Base-by-base conservation (phyloP, 2,888 invertebrate genomes). In the Antheraea assamensis region DNA sequence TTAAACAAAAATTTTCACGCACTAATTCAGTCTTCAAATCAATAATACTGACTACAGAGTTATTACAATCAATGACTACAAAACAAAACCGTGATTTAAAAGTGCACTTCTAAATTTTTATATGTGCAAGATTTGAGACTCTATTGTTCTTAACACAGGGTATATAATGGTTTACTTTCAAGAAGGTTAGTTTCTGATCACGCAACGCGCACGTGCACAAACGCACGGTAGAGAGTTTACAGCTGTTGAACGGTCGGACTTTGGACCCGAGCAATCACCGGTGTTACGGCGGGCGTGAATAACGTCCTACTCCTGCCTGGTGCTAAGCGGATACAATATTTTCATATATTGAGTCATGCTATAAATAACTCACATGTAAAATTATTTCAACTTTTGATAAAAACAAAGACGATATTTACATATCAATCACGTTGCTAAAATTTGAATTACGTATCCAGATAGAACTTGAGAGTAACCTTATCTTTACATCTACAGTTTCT, bases 201-300 rank as follows among this genome's bases (percentile, higher is more conserved):
- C 90, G 93, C 88, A 83, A 77, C 30, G 81, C 79, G 88, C 92
- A 91, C 92, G 92, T 86, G 86, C 82, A 77, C 76, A 27, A 58
- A 81, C 83, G 85, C 89, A 85, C 85, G 86, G 85, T 86, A 87
- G 87, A 85, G 88, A 88, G 89, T 87, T 85, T 87, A 89, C 92
- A 92, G 92, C 92, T 90, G 92, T 84, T 82, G 80, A 82, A 82
- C 82, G 58, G 82, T 80, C 86, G 92, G 93, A 94, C 93, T 94
- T 93, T 93, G 93, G 85, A 93, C 92, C 83, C 88, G 85, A 84
- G 90, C 91, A 90, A 90, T 92, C 92, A 91, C 91, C 91, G 90
- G 87, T 87, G 86, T 84, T 82, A 86, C 85, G 83, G 82, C 79
- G 86, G 83, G 82, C 79, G 86, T 85, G 86, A 87, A 87, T 85